phyloP scores from a whole-genome alignment of 2,888 invertebrate genomes.

The Melangyna quadrimaculata region DNA sequence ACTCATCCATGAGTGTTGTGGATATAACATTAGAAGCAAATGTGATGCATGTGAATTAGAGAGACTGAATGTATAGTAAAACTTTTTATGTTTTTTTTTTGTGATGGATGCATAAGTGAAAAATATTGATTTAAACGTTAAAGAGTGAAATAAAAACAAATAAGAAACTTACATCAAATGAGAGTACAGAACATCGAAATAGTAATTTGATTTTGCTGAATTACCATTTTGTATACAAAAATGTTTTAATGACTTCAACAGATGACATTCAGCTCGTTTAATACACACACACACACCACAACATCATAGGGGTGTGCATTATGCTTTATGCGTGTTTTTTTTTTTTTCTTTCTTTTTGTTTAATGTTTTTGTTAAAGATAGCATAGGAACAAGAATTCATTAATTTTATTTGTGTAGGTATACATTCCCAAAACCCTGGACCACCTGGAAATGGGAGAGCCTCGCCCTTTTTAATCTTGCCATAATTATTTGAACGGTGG shows the following conservation, averaged over 20 bases:
- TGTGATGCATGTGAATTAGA: slow-evolving; percentile 40
- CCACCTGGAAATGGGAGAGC: background rate
- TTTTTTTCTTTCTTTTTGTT: background rate
- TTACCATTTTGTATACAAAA: slow-evolving; percentile 28
- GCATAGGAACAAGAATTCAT: background rate
- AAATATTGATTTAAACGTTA: slow-evolving; percentile 21
- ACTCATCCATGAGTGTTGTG: slow-evolving; percentile 6
- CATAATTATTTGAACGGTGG: slow-evolving; percentile 40
- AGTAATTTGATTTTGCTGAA: slow-evolving; percentile 45
- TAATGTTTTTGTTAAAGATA: background rate
- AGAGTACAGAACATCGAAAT: slow-evolving; percentile 53
- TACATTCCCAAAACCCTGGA: background rate
- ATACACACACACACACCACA: slow-evolving; percentile 34
- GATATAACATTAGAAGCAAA: slow-evolving; percentile 31
- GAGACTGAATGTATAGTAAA: slow-evolving; percentile 22
- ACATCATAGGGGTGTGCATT: slow-evolving; percentile 8
- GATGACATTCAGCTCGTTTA: slow-evolving; percentile 53
- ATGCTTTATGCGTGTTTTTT: slow-evolving; percentile 31
- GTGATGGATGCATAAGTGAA: slow-evolving; percentile 55
- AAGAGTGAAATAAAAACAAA: slow-evolving; percentile 25
- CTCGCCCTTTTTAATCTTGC: background rate
- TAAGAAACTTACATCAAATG: slow-evolving; percentile 64
- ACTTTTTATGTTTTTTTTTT: background rate
- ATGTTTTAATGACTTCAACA: slow-evolving; percentile 22
- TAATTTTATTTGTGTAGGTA: background rate